Percentiles rank a stretch among this genome's conserved stretches.
Evolutionary conservation across 2,113 vertebrate genomes (phyloP).

Genomic region (Paraplagusia blochii): DNA sequence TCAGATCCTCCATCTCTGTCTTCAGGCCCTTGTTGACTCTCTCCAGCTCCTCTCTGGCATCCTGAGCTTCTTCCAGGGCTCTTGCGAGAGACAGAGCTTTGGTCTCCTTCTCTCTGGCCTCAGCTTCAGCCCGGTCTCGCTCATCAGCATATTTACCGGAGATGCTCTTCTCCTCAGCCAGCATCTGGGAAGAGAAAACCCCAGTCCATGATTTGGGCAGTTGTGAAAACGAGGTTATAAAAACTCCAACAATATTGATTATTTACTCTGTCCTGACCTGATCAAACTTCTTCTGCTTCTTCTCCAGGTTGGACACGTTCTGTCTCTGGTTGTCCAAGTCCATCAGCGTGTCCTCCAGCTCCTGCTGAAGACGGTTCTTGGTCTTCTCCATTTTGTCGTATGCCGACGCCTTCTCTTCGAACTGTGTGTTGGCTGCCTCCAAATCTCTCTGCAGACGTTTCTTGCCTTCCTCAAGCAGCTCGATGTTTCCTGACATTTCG

Average conservation of each 20-base stretch:
- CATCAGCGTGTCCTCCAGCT: slow-evolving; percentile 89
- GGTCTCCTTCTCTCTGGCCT: slow-evolving; percentile 93
- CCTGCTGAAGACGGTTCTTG: slow-evolving; percentile 92
- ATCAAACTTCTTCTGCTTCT: slow-evolving; percentile 98
- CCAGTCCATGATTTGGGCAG: no score
- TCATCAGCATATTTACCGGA: slow-evolving; percentile 91
- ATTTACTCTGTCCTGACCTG: slow-evolving; percentile 77
- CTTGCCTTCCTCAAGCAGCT: slow-evolving; percentile 89
- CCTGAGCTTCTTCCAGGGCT: slow-evolving; percentile 87
- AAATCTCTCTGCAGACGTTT: slow-evolving; percentile 89
- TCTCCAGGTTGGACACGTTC: slow-evolving; percentile 92
- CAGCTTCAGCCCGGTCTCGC: slow-evolving; percentile 90
- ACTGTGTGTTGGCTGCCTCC: slow-evolving; percentile 86
- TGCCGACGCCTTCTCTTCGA: slow-evolving; percentile 89
- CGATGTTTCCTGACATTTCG: slow-evolving; percentile 81
- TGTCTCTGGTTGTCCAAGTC: slow-evolving; percentile 95
- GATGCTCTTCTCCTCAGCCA: slow-evolving; percentile 93
- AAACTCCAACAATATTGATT: not conserved
- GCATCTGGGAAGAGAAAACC: slow-evolving; percentile 74
- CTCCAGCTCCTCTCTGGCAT: slow-evolving; percentile 87
- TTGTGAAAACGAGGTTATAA: no score
- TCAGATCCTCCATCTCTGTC: slow-evolving; percentile 92
- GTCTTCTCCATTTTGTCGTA: slow-evolving; percentile 96
- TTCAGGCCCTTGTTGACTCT: slow-evolving; percentile 86
- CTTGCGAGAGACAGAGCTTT: slow-evolving; percentile 86